Conservation (phyloP, 2,113 vertebrate species). For the Hymenochirus boettgeri region DNA sequence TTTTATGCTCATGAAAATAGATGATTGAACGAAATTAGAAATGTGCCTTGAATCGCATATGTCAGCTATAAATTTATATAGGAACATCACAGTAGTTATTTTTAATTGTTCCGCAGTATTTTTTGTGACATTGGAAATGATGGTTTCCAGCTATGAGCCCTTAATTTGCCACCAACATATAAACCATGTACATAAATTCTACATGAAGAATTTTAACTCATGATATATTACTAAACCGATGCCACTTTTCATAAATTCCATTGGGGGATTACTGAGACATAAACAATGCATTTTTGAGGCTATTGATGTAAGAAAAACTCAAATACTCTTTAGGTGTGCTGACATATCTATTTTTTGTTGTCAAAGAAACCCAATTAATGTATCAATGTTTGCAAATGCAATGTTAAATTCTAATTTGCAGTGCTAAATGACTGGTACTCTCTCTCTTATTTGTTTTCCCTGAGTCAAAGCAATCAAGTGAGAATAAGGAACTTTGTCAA, state of each 20-base stretch:
- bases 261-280: background rate
- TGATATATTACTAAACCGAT: no score
- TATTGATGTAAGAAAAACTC: background rate
- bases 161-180: no score
- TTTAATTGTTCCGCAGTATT: constrained; percentile 17
- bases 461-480: constrained; percentile 1
- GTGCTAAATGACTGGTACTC: constrained; percentile 11
- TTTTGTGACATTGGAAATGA: background rate
- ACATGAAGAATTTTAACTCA: no score
- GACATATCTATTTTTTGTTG: constrained; percentile 18
- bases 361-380: constrained; percentile 32
- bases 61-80: constrained; percentile 1
- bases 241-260: background rate
- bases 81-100: constrained; percentile 9
- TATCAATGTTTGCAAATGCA: background rate
- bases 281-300: background rate
- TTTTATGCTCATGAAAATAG: no score
- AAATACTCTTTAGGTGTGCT: background rate
- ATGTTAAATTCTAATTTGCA: constrained; percentile 11
- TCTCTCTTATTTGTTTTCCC: constrained; percentile 1
- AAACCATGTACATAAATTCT: no score
- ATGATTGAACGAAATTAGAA: constrained; percentile 3
- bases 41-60: background rate
- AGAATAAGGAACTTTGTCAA: accelerated
- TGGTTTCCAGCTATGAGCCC: no score